A percentile compares a stretch with the other conserved stretches of the same genome.
Conservation (phyloP, 2,113 vertebrate genomes). For the Tachycineta bicolor region DNA sequence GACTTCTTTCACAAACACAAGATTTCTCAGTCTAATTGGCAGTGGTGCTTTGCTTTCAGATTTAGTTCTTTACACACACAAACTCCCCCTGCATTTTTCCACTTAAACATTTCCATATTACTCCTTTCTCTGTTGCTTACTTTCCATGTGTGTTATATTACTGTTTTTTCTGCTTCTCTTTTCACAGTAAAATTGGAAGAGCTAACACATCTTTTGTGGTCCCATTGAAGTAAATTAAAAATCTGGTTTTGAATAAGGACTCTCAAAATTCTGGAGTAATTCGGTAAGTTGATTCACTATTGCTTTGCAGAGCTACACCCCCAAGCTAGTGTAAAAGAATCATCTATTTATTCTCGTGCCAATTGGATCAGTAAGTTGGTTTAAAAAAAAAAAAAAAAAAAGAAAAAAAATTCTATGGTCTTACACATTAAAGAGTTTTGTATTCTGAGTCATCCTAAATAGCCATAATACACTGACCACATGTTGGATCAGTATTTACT, state of each 20-base stretch:
- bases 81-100: background rate
- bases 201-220: background rate
- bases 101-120: background rate
- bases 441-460: background rate
- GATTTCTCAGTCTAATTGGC: background rate
- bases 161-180: background rate
- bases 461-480: background rate
- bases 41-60: background rate
- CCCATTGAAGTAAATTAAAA: background rate
- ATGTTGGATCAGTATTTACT: background rate
- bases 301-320: background rate
- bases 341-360: background rate
- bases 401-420: background rate
- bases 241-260: background rate
- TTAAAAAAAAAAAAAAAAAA: background rate
- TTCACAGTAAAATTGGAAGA: background rate
- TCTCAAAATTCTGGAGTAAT: background rate
- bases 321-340: background rate
- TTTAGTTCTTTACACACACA: background rate
- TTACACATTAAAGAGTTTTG: background rate
- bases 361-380: background rate
- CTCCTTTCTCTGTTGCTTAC: background rate
- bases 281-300: background rate
- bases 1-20: background rate
- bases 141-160: background rate